phyloP scores from a whole-genome alignment of 2,113 vertebrate genomes.

The Sylvia atricapilla region DNA sequence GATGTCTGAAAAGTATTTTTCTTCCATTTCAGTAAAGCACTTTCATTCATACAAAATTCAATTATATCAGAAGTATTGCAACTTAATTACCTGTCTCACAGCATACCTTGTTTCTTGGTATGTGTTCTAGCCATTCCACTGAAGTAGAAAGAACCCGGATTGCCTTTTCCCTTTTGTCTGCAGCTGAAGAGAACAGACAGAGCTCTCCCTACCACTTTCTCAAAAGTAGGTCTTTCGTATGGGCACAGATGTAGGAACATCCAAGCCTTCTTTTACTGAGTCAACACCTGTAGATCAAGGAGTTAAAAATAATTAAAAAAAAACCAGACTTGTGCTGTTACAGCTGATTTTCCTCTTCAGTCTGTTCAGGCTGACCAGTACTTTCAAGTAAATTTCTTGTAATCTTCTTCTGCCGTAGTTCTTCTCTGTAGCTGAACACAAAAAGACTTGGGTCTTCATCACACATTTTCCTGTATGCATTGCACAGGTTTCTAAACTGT shows the following conservation, averaged over 20 bases:
- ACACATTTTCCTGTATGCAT: constrained; percentile 85
- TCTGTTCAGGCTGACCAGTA: not conserved
- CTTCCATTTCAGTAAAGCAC: not conserved
- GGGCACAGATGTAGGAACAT: not conserved
- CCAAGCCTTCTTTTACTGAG: not conserved
- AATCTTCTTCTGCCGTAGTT: constrained; percentile 73
- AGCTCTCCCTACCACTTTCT: not conserved
- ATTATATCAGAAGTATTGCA: not conserved
- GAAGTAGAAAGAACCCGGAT: not conserved
- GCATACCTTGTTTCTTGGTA: not conserved
- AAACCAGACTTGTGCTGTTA: not conserved
- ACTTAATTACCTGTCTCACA: not conserved
- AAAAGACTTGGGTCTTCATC: constrained; percentile 76
- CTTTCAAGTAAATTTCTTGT: not conserved
- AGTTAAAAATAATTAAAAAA: not conserved
- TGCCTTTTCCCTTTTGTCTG: not conserved
- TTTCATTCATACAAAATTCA: not conserved
- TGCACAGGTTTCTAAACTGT: constrained; percentile 82
- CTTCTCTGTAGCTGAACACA: constrained; percentile 85
- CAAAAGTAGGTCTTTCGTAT: not conserved
- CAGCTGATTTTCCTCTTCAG: not conserved
- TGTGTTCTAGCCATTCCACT: not conserved
- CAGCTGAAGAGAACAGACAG: not conserved
- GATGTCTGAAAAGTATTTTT: not conserved
- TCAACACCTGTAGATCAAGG: not conserved